Base-by-base conservation (phyloP, 1,140 invertebrate species). In the Drosophila chauvacae region DNA sequence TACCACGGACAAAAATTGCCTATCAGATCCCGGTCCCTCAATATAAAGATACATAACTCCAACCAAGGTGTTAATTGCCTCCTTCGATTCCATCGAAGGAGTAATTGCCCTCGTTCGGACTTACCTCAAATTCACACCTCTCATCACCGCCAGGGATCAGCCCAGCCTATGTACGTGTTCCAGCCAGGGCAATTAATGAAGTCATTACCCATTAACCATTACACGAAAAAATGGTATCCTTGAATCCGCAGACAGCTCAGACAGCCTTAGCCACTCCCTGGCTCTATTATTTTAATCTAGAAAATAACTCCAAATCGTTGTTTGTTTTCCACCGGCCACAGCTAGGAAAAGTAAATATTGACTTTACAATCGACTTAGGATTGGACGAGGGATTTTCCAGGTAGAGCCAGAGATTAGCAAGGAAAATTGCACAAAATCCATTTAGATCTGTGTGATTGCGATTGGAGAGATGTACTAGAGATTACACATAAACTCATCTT, bases 61-160 rank as follows among this genome's bases (percentile, higher is more conserved):
- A 85, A 85, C 81, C 78, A 64, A 90, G 85, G 78, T 90, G 85
- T 88, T 88, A 88, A 88, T 88, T 78, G 86, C 74, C 60, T 75
- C 66, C 53, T 39, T 66, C 66, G 66, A 84, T 80, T 85, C 74
- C 62, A 60, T 75, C 71, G 75, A 87, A 87, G 4, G 44, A 41
- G 48, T 84, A 90, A 88, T 84, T 88, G 80, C 85, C 33, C 71
- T 50, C 57, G 58, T 78, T 71, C 45, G 66, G 62, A 69, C 73
- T 83, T 88, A 80, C 80, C 84, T 88, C 84, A 88, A 88, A 88
- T 81, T 88, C 80, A 88, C 84, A 88, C 84, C 84, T 87, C 51
- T 87, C 57, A 51, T 82, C 51, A 41, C 47, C 56, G 16, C 16
- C 44, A 11, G 10, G 39, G 30, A 70, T 56, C 41, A 28, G 23